phyloP scores from a whole-genome alignment of 2,797 vertebrate species.

The Pogoniulus pusillus region DNA sequence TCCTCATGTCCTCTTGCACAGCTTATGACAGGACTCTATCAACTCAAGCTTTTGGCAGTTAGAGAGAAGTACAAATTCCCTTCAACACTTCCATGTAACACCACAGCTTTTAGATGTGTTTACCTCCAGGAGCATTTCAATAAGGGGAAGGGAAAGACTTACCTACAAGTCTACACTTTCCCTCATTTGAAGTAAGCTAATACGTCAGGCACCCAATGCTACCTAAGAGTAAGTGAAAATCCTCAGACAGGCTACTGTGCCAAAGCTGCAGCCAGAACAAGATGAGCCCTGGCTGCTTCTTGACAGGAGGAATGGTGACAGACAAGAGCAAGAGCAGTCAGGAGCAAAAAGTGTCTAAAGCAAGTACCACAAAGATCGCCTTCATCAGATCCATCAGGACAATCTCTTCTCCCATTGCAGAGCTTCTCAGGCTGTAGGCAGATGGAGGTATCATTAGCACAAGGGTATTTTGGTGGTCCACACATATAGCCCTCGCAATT shows the following conservation, averaged over 20 bases:
- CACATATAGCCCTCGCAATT: constrained; percentile 90
- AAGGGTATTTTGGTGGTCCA: constrained; percentile 94
- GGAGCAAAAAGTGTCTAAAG: constrained; percentile 20
- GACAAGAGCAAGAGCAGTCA: neutral
- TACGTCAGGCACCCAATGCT: neutral
- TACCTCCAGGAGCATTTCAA: neutral
- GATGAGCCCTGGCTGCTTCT: neutral
- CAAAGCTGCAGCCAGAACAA: neutral
- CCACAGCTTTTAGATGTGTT: neutral
- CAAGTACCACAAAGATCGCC: constrained; percentile 91
- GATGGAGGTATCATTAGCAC: constrained; percentile 90
- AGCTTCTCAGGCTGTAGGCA: constrained; percentile 96
- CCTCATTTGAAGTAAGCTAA: neutral
- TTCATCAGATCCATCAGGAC: constrained; percentile 95
- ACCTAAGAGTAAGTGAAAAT: neutral
- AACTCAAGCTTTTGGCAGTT: neutral
- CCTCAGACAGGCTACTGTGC: neutral
- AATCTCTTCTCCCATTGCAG: constrained; percentile 93
- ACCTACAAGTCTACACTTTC: neutral
- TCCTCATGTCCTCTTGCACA: neutral
- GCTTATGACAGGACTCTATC: neutral
- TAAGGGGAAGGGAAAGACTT: neutral
- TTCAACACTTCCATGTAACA: neutral
- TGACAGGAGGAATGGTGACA: neutral
- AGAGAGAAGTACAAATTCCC: neutral